A percentile compares a stretch with the other conserved stretches of the same genome.
These are phyloP conservation scores for Drosophila basisetae DNA, from an alignment of 2,888 invertebrate genomes.

Conservation along the genomic window DNA sequence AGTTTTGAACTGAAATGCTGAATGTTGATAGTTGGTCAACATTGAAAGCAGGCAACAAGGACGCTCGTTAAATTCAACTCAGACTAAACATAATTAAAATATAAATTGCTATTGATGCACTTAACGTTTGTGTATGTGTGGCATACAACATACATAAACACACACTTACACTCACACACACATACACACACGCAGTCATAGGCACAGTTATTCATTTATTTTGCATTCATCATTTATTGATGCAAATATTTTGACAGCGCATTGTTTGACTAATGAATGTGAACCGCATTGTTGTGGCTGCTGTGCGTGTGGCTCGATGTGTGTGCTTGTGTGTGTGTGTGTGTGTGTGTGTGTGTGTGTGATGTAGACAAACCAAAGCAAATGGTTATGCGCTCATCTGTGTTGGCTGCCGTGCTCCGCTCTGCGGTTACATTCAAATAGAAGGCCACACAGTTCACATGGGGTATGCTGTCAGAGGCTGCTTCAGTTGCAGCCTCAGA, in stretches of 20 bases:
- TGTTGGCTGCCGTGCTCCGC: constrained; percentile 10
- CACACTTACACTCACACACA: constrained; percentile 15
- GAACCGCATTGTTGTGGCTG: constrained; percentile 56
- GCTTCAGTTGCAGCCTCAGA: constrained; percentile 11
- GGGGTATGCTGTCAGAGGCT: constrained; percentile 16
- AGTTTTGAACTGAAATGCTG: constrained; percentile 7
- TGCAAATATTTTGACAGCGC: constrained; percentile 58
- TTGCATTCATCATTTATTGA: constrained; percentile 54
- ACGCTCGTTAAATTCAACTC: constrained; percentile 23
- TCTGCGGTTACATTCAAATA: constrained; percentile 49
- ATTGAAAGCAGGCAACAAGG: constrained; percentile 9
- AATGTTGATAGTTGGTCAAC: not conserved
- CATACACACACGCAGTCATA: constrained; percentile 3
- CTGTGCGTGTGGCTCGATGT: not conserved
- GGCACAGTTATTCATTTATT: not conserved
- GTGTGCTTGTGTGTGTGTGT: constrained; percentile 5
- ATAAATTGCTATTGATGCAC: constrained; percentile 44
- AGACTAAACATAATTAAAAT: constrained; percentile 42
- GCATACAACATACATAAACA: not conserved
- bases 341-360: constrained; percentile 14
- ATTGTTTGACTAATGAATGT: constrained; percentile 57
- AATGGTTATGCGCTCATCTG: constrained; percentile 31
- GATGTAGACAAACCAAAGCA: constrained; percentile 26
- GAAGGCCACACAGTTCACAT: constrained; percentile 29
- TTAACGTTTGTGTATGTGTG: constrained; percentile 15